Evolutionary conservation across 35 echinoderm and acorn worm genomes (phyloP).

Genomic region (Nesometra sesokonis): DNA sequence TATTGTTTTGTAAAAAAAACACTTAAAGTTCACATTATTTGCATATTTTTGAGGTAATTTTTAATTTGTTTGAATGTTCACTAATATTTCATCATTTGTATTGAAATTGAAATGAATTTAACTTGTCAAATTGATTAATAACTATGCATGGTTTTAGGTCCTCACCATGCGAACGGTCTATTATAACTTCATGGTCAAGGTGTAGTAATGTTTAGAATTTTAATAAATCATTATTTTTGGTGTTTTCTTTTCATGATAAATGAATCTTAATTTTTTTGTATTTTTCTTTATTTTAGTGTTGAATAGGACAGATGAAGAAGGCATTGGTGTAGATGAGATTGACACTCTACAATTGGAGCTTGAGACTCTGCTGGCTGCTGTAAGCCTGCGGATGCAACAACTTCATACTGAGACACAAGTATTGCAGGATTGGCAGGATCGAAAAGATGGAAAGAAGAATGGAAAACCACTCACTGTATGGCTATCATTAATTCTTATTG

Average conservation of each 20-base stretch:
- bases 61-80: too few species aligned
- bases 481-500: not conserved
- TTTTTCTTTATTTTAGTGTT: constrained; percentile 32
- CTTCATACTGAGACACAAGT: constrained; percentile 62
- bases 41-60: too few species aligned
- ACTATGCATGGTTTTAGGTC: too few species aligned
- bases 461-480: constrained; percentile 59
- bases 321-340: constrained; percentile 60
- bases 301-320: constrained; percentile 49
- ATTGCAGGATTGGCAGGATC: constrained; percentile 61
- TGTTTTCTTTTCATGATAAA: not conserved
- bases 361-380: constrained; percentile 63
- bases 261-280: too few species aligned
- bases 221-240: too few species aligned
- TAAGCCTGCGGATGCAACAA: constrained; percentile 58
- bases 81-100: too few species aligned
- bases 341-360: constrained; percentile 85
- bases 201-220: too few species aligned
- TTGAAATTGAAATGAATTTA: too few species aligned
- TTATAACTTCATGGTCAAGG: not conserved
- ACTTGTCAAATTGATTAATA: too few species aligned
- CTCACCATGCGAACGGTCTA: not conserved
- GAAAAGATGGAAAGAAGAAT: constrained; percentile 59
- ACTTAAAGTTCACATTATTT: too few species aligned
- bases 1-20: too few species aligned